These are phyloP conservation scores for Neotoma lepida DNA, from an alignment of 2,113 vertebrate species.

Conservation along the genomic window DNA sequence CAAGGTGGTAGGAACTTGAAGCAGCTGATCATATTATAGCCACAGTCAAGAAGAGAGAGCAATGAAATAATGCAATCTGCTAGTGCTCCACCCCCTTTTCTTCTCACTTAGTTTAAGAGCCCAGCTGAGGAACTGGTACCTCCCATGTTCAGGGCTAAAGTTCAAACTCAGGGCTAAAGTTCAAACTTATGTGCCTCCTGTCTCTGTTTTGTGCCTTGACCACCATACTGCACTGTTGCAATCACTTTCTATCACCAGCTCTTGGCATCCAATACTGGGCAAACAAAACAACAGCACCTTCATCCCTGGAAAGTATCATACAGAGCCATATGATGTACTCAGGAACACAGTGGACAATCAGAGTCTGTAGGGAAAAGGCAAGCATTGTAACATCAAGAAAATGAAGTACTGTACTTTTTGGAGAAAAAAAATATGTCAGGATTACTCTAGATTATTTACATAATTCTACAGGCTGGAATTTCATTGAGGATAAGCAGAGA, in stretches of 20 bases:
- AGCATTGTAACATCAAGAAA: background rate
- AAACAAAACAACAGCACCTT: background rate
- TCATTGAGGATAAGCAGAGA: background rate
- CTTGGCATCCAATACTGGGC: background rate
- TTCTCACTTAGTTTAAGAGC: background rate
- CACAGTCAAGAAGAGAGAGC: background rate
- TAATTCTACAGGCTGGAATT: background rate
- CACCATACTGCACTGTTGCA: background rate
- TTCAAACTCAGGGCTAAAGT: background rate
- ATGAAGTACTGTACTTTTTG: background rate
- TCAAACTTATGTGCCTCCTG: background rate
- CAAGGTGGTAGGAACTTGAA: background rate
- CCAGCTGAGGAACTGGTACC: background rate
- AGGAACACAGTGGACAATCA: background rate
- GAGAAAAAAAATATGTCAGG: background rate
- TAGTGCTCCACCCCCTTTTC: background rate
- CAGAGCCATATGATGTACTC: background rate
- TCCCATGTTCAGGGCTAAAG: background rate
- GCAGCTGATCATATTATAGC: background rate
- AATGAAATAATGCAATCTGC: background rate
- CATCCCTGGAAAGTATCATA: background rate
- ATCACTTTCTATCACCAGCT: background rate
- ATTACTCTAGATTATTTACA: background rate
- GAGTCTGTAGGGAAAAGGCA: background rate
- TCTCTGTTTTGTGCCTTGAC: background rate